A percentile compares a stretch with the other conserved stretches of the same genome.
These are phyloP conservation scores for Calyptomena viridis DNA, from an alignment of 2,113 vertebrate genomes.

Conservation along the genomic window DNA sequence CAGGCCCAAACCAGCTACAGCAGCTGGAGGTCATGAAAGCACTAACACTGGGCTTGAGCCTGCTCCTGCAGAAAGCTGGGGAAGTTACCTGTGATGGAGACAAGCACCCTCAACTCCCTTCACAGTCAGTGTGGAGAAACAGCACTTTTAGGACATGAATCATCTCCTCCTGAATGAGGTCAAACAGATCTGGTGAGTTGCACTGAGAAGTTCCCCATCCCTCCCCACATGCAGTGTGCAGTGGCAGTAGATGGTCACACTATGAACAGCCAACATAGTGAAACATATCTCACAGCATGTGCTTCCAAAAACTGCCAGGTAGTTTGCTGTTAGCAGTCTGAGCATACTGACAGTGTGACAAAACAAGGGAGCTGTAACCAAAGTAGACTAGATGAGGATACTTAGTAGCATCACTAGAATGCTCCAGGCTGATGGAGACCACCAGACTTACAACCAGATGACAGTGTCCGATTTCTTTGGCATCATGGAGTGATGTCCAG, in stretches of 20 bases:
- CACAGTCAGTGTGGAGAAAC: background rate
- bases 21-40: background rate
- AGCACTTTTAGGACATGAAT: background rate
- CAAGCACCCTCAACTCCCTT: background rate
- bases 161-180: background rate
- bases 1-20: background rate
- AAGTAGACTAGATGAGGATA: background rate
- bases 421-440: background rate
- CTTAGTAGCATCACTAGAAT: background rate
- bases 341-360: background rate
- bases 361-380: background rate
- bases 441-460: background rate
- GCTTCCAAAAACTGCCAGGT: background rate
- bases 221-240: background rate
- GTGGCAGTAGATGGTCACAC: background rate
- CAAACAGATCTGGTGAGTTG: background rate
- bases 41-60: background rate
- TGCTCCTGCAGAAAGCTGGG: background rate
- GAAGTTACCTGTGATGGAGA: background rate
- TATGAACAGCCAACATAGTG: background rate
- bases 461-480: background rate
- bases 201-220: background rate
- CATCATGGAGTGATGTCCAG: background rate
- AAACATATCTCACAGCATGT: rapidly evolving
- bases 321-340: background rate